Base-by-base conservation (phyloP, 2,113 vertebrate genomes). In the Falcunculus frontatus region DNA sequence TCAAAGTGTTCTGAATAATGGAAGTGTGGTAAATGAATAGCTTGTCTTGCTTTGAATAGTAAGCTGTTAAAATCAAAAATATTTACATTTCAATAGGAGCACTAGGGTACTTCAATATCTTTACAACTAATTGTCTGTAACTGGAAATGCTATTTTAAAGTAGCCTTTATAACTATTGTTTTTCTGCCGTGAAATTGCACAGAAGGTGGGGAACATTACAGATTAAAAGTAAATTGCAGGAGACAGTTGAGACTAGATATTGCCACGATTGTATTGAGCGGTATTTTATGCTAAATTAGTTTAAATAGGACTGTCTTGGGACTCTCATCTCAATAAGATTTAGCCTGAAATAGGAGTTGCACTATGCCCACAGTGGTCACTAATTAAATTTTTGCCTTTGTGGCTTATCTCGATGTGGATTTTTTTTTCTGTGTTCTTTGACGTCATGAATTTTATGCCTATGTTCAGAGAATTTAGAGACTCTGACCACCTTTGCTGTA, bases 1-100 rank as follows among this genome's bases (percentile, higher is more conserved):
- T 97, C 79, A 56, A 85, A 96, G 19, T 33, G 83, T 94, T 93
- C 79, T 94, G 50, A 89, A 84, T 90, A 91, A 27, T 93, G 21
- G 39, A 93, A 79, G 29, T 64, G 41, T 81, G 70, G 68, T 65
- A 47, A 84, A 96, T 93, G 10, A 85, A 88, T 89, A 87, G n/a
- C 19, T 90, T 84, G 27, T 94, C 93, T 95, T 90, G 52, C 62
- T 95, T 83, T 95, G 89, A 96, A 92, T 91, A 95, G 79, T 65
- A 86, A 90, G 55, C 41, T 85, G 47, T 91, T 95, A 92, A 91
- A 94, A 32, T 70, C 11, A 44, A 73, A 87, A 68, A 62, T 86
- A 87, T 76, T 96, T 97, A 74, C 64, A 41, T 93, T 90, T 89
- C 46, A 82, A 53, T 94, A 35, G 60, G 84, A 95, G 47, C 47